These are phyloP conservation scores for Coronaproctus castanopsis DNA, from an alignment of 2,888 invertebrate species.

Conservation along the genomic window DNA sequence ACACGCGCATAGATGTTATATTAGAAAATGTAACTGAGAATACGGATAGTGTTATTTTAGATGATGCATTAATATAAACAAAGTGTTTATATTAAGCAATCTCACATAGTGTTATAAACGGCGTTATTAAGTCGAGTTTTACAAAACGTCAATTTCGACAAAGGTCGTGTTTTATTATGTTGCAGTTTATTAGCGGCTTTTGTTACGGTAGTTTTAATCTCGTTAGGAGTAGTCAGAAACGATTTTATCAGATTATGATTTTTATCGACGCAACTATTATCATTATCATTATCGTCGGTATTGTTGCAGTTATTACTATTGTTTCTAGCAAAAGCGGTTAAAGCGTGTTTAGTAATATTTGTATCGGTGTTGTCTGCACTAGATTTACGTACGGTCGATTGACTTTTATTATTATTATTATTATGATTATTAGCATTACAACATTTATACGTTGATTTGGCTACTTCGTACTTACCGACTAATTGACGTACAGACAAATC, in stretches of 20 bases:
- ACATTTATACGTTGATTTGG: too few species aligned
- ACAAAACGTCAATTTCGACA: conserved; percentile 56
- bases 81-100: too few species aligned
- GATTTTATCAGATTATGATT: background rate
- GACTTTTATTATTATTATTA: conserved; percentile 19
- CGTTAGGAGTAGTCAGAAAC: conserved; percentile 11
- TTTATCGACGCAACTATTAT: conserved; percentile 21
- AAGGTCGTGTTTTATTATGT: conserved; percentile 79
- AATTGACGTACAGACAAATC: conserved; percentile 52
- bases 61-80: too few species aligned
- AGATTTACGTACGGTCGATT: conserved; percentile 25
- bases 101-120: conserved; percentile 80
- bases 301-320: conserved; percentile 25
- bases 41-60: too few species aligned
- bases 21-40: too few species aligned
- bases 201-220: conserved; percentile 13
- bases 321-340: background rate
- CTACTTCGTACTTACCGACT: conserved; percentile 52
- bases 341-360: conserved; percentile 1
- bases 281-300: conserved; percentile 47
- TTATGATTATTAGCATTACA: conserved; percentile 18
- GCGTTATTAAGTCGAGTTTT: conserved; percentile 55
- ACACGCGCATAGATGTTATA: too few species aligned
- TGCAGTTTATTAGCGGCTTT: conserved; percentile 55
- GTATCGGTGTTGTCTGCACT: conserved; percentile 22